These are phyloP conservation scores for Dioctria rufipes DNA, from an alignment of 2,888 invertebrate genomes.

Conservation along the genomic window DNA sequence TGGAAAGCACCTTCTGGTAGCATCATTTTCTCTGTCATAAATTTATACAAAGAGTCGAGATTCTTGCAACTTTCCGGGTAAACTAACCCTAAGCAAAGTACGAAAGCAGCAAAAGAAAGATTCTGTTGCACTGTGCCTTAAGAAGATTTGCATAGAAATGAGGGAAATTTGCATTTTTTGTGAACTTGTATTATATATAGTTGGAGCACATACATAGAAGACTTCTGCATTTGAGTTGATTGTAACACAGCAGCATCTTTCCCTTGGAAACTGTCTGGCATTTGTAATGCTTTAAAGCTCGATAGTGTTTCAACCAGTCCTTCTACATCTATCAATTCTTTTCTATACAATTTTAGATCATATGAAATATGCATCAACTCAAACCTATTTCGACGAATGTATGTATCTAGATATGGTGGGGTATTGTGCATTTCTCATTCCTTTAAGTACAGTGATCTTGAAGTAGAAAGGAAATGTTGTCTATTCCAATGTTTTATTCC, in stretches of 20 bases:
- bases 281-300: background rate
- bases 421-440: too few species aligned
- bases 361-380: too few species aligned
- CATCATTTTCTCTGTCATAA: conserved; percentile 27
- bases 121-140: conserved; percentile 36
- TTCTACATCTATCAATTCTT: too few species aligned
- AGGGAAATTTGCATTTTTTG: conserved; percentile 56
- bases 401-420: too few species aligned
- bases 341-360: too few species aligned
- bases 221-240: background rate
- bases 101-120: conserved; percentile 31
- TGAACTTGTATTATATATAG: background rate
- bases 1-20: conserved; percentile 28
- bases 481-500: too few species aligned
- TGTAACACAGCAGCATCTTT: background rate
- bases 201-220: background rate
- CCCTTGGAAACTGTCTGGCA: background rate
- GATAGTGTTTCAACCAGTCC: too few species aligned
- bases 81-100: conserved; percentile 35
- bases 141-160: conserved; percentile 58
- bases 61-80: conserved; percentile 29
- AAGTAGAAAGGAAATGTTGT: too few species aligned
- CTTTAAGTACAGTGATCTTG: too few species aligned
- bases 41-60: background rate
- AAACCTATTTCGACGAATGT: too few species aligned